Conservation (phyloP, 2,113 vertebrate genomes). For the Saccopteryx bilineata region DNA sequence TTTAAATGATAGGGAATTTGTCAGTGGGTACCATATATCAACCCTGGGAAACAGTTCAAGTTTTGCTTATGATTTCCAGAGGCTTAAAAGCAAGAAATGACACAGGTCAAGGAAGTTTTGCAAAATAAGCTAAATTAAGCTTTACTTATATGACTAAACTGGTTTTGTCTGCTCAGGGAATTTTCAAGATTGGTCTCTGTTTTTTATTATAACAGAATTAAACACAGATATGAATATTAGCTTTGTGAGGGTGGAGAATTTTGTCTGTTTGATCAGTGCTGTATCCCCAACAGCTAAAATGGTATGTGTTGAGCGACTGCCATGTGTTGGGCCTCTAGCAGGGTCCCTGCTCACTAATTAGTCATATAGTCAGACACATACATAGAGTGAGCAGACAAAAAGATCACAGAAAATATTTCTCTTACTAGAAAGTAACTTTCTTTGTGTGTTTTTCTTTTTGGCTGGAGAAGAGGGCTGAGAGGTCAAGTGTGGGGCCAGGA, state of each 20-base stretch:
- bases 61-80: background rate
- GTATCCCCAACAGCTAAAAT: background rate
- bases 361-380: background rate
- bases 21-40: background rate
- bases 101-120: background rate
- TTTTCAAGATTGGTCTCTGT: background rate
- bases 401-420: background rate
- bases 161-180: background rate
- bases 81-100: background rate
- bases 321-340: fast-evolving
- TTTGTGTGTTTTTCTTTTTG: background rate
- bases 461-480: background rate
- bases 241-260: background rate
- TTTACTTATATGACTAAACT: background rate
- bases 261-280: background rate
- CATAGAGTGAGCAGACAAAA: background rate
- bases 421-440: background rate
- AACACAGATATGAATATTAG: background rate
- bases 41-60: background rate
- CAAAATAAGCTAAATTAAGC: background rate
- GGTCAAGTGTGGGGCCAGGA: background rate
- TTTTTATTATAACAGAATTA: background rate
- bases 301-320: background rate
- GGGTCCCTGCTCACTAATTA: background rate
- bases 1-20: background rate